phyloP scores from a whole-genome alignment of 2,888 invertebrate species.

The Trissolcus brochymenae region DNA sequence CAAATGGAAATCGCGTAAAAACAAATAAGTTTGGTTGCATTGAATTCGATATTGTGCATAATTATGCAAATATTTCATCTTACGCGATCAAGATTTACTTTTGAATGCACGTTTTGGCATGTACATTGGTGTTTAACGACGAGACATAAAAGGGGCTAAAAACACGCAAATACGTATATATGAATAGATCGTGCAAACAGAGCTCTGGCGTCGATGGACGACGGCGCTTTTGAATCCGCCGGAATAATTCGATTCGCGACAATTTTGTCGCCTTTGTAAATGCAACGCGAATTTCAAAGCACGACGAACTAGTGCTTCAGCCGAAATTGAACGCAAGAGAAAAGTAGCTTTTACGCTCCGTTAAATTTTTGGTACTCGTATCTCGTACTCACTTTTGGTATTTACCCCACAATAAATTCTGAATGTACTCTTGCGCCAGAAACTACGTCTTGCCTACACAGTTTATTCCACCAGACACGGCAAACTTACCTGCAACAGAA shows the following conservation, averaged over 20 bases:
- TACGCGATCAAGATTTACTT: too few relatives aligned
- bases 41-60: not conserved
- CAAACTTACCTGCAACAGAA: conserved; percentile 61
- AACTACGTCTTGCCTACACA: conserved; percentile 47
- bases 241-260: conserved; percentile 54
- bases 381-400: conserved; percentile 58
- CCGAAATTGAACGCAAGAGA: conserved; percentile 60
- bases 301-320: conserved; percentile 46
- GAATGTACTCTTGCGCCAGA: conserved; percentile 40
- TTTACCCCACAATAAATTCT: conserved; percentile 60
- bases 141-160: conserved; percentile 5
- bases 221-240: conserved; percentile 37
- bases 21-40: not conserved
- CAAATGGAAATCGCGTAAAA: conserved; percentile 1
- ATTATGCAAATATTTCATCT: not conserved
- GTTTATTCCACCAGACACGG: conserved; percentile 51
- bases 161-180: conserved; percentile 7
- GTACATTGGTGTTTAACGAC: not conserved
- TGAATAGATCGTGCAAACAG: conserved; percentile 31
- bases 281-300: conserved; percentile 55
- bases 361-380: conserved; percentile 62
- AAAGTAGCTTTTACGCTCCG: conserved; percentile 65
- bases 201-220: conserved; percentile 36
- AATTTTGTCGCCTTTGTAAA: conserved; percentile 54
- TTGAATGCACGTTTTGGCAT: too few relatives aligned